These are phyloP conservation scores for Campaea margaritaria DNA, from an alignment of 2,888 invertebrate genomes.

Conservation along the genomic window DNA sequence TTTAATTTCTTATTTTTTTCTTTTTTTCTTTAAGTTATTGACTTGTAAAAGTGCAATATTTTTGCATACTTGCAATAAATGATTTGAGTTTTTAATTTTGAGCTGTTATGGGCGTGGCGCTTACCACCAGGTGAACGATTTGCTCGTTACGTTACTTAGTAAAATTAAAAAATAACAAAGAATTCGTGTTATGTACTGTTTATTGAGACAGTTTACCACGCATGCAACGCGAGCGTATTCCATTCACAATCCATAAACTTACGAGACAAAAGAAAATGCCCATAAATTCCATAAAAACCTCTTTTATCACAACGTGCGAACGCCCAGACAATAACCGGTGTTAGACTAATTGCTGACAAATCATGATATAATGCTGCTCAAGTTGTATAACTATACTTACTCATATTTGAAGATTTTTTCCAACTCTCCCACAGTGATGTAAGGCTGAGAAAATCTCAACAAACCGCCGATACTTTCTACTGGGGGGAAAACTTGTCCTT, in stretches of 20 bases:
- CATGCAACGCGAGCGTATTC: no score
- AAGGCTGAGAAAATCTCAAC: constrained; percentile 26
- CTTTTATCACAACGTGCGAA: constrained; percentile 25
- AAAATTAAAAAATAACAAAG: no score
- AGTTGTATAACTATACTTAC: constrained; percentile 13
- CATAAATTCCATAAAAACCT: constrained; percentile 5
- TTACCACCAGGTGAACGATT: no score
- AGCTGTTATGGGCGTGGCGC: no score
- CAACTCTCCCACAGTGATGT: constrained; percentile 14
- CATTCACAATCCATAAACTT: neutral
- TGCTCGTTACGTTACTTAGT: no score
- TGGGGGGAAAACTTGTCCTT: constrained; percentile 22
- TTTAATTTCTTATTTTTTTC: no score
- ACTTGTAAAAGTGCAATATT: no score
- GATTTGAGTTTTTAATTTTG: no score
- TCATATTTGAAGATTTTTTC: constrained; percentile 25
- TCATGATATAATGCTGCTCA: constrained; percentile 17
- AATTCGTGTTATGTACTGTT: neutral
- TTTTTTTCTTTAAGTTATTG: no score
- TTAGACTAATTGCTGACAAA: constrained; percentile 24
- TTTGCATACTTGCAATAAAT: no score
- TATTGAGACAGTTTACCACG: no score
- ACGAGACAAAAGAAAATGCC: constrained; percentile 8
- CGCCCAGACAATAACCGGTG: constrained; percentile 15
- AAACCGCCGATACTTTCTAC: constrained; percentile 28